A percentile compares a stretch with the other conserved stretches of the same genome.
Conservation (phyloP, 2,113 vertebrate genomes). For the Cyprinus carpio region DNA sequence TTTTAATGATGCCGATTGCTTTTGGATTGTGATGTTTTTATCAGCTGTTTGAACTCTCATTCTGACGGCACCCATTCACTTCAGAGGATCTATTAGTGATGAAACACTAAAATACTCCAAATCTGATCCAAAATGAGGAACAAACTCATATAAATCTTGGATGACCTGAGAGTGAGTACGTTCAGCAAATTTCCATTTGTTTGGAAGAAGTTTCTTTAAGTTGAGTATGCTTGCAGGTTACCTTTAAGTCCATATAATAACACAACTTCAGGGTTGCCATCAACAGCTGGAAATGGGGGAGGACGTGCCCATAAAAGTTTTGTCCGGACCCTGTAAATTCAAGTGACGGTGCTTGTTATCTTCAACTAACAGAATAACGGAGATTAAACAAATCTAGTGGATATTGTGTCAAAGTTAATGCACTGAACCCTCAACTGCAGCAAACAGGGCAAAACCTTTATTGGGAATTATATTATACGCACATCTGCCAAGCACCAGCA, state of each 20-base stretch:
- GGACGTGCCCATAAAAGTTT: not conserved
- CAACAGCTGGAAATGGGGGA: not conserved
- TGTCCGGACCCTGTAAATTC: not conserved
- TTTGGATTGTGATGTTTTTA: no score
- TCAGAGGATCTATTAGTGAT: no score
- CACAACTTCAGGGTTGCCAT: not conserved
- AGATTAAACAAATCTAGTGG: not conserved
- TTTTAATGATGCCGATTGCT: no score
- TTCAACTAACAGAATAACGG: not conserved
- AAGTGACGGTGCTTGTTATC: not conserved
- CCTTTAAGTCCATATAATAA: not conserved
- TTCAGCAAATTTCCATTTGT: not conserved
- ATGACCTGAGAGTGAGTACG: not conserved
- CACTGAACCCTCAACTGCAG: not conserved
- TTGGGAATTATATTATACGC: not conserved
- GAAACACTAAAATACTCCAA: no score
- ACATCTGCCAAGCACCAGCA: constrained; percentile 17
- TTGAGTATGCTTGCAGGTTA: not conserved
- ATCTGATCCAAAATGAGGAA: no score
- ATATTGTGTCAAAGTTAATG: not conserved
- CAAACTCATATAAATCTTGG: not conserved
- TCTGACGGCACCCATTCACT: no score
- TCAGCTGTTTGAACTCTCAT: no score
- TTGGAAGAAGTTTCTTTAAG: not conserved
- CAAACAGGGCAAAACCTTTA: not conserved